Base-by-base conservation (phyloP, 1,140 invertebrate species). In the Eriosoma lanigerum region DNA sequence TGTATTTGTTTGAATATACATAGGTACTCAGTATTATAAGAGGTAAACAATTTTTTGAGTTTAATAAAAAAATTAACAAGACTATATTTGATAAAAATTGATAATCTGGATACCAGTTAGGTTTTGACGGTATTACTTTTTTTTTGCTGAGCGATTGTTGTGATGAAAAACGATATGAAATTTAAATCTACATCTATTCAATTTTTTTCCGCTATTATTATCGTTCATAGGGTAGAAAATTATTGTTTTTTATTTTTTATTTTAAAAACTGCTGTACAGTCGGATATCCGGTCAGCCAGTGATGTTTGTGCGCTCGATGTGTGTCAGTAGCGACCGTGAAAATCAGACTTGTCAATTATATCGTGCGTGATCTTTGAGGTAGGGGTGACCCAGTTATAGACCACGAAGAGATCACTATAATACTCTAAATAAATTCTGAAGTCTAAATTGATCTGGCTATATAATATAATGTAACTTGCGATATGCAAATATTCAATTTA, bases 291-390 rank as follows among this genome's bases (percentile, higher is more conserved):
- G 73, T 44, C 54, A n/a, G 10, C 13, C 32, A 32, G 29, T n/a
- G 64, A 4, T 19, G 26, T 48, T 52, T 3, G 48, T n/a, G 24
- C 6, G 48, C 29, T 24, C 32, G 32, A 76, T 76, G 73, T 76
- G 54, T 76, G 73, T 76, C 73, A 76, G 52, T 54, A 13, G 54
- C 73, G 73, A 76, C 73, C 73, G 73, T 76, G 73, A 76, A 76
- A 76, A 76, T 76, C 72, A 52, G 72, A 58, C 72, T 56, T 58
- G 50, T 76, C 73, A n/a, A 58, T 54, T 29, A 44, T 29, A 54
- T 17, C 50, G 12, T 1, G 19, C 26, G 26, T 26, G 19, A 24
- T 3, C 48, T 6, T 2, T 10, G 3, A 32, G 8, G 52, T 44
- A 32, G 73, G 73, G 73, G 54, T 76, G 73, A 76, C 73, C 73